Conservation (phyloP, 2,113 vertebrate species). For the Callorhinus ursinus region DNA sequence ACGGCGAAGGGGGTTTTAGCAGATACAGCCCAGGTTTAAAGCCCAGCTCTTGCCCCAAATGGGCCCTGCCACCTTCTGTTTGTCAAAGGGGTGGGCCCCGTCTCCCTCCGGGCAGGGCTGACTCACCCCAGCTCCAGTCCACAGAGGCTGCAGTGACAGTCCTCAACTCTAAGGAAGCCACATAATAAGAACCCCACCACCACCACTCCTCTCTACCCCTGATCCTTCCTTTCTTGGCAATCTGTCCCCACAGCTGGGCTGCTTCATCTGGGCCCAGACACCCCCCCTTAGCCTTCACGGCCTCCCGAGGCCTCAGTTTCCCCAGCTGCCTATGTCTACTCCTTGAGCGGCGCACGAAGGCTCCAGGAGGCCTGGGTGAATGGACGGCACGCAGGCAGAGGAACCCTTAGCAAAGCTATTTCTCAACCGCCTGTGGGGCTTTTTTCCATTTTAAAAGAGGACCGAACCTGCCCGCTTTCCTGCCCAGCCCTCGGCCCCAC, state of each 20-base stretch:
- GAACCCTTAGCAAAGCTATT: not conserved
- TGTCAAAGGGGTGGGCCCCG: conserved; percentile 53
- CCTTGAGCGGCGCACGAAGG: not conserved
- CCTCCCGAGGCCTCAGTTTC: conserved; percentile 20
- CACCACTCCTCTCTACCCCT: too few relatives aligned
- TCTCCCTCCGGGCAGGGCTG: conserved; percentile 42
- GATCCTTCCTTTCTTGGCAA: not conserved
- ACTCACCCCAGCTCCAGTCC: conserved; percentile 55
- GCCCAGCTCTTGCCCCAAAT: not conserved
- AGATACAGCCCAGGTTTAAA: not conserved
- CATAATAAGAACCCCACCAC: not conserved
- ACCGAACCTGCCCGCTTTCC: not conserved
- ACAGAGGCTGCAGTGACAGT: not conserved
- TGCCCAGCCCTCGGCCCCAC: conserved; percentile 64
- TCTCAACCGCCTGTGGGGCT: conserved; percentile 41
- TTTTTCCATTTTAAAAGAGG: conserved; percentile 41
- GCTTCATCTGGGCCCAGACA: not conserved
- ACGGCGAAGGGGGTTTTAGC: not conserved
- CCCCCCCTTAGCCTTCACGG: not conserved
- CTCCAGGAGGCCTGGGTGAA: not conserved
- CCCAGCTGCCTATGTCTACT: not conserved
- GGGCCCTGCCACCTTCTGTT: conserved; percentile 50
- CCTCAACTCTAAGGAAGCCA: not conserved
- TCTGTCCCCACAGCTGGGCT: not conserved
- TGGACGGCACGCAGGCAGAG: not conserved